phyloP scores from a whole-genome alignment of 2,888 invertebrate genomes.

The Frankliniella intonsa region DNA sequence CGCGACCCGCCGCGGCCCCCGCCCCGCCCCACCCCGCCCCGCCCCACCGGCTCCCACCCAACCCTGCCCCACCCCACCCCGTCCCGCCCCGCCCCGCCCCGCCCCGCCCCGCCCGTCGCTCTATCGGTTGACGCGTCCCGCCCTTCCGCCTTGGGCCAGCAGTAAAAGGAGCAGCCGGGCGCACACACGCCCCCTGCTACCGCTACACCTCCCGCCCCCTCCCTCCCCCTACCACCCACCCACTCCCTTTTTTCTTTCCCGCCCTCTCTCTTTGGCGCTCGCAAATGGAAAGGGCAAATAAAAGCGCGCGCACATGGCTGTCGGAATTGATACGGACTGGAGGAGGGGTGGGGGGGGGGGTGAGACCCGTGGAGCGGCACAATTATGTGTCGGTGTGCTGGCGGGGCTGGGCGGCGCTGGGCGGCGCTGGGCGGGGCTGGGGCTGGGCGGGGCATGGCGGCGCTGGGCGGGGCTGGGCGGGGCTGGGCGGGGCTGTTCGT shows the following conservation, averaged over 20 bases:
- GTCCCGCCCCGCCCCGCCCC: background rate
- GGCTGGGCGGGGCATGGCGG: too few relatives aligned
- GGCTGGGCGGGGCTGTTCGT: too few relatives aligned
- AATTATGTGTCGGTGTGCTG: too few relatives aligned
- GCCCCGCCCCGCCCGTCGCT: background rate
- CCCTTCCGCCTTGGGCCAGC: background rate
- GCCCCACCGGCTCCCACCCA: background rate
- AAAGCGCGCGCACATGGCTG: conserved; percentile 3
- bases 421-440: too few relatives aligned
- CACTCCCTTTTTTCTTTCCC: background rate
- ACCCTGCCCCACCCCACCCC: background rate
- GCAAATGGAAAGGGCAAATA: conserved; percentile 23
- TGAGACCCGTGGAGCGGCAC: background rate
- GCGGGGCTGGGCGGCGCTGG: too few relatives aligned
- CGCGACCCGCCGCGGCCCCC: background rate
- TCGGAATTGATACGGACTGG: conserved; percentile 7
- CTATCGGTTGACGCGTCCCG: conserved; percentile 2
- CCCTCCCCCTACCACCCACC: background rate
- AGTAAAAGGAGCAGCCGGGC: conserved; percentile 3
- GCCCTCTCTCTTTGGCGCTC: background rate
- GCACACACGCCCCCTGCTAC: background rate
- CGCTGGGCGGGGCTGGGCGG: too few relatives aligned
- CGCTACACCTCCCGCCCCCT: background rate
- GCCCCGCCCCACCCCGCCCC: background rate
- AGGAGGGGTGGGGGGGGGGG: background rate